Conservation (phyloP, 2,888 invertebrate genomes). For the Scaptomyza reducta region DNA sequence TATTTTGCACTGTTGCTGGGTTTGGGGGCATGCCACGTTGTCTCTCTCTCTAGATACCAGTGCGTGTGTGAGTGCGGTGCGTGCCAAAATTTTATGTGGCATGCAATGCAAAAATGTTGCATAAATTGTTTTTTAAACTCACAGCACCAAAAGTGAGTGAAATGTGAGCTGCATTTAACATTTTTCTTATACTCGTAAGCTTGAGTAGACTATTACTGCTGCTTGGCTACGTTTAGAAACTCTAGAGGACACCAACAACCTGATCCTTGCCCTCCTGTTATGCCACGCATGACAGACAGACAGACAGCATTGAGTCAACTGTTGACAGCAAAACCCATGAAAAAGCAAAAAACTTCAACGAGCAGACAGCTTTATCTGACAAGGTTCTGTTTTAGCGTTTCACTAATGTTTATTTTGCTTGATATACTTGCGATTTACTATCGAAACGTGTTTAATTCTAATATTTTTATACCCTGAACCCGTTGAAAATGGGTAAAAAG, state of each 20-base stretch:
- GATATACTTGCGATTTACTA: too few relatives aligned
- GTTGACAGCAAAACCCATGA: constrained; percentile 36
- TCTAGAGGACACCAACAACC: constrained; percentile 24
- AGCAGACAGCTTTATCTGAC: not conserved
- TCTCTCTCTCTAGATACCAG: not conserved
- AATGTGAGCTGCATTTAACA: constrained; percentile 49
- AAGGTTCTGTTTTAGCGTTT: constrained; percentile 2
- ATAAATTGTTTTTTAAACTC: constrained; percentile 73
- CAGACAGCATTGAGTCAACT: constrained; percentile 36
- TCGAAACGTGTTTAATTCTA: too few relatives aligned
- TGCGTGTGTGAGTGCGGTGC: not conserved
- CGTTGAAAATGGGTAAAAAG: too few relatives aligned
- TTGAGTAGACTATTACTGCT: not conserved
- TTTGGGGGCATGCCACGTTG: constrained; percentile 20
- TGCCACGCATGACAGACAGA: constrained; percentile 25
- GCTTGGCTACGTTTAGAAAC: constrained; percentile 11
- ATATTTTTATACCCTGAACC: too few relatives aligned
- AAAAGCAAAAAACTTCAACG: not conserved
- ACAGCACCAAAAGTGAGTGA: constrained; percentile 57
- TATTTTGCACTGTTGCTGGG: constrained; percentile 66
- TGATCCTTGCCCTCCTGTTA: constrained; percentile 18
- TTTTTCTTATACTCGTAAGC: not conserved
- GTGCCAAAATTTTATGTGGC: constrained; percentile 31
- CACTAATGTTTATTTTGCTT: too few relatives aligned
- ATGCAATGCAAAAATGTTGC: constrained; percentile 55